Evolutionary conservation across 2,797 vertebrate genomes (phyloP).

Genomic region (Siniperca undulata): DNA sequence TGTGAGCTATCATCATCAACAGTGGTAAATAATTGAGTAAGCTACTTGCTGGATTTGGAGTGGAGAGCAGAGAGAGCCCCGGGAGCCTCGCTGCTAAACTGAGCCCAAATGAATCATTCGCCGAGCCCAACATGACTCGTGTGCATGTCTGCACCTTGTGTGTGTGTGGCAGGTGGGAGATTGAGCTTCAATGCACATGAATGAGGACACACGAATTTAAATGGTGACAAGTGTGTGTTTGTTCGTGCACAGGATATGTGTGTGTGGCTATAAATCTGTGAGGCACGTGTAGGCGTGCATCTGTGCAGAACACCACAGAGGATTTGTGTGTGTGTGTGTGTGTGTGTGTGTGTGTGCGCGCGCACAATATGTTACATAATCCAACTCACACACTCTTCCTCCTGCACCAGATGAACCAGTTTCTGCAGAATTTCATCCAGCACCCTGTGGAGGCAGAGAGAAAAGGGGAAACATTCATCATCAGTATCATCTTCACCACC

Average conservation of each 20-base stretch:
- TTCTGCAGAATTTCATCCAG: conserved; percentile 94
- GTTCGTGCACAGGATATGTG: background rate
- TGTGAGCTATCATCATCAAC: conserved; percentile 71
- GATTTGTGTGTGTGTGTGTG: conserved; percentile 27
- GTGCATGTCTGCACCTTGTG: conserved; percentile 50
- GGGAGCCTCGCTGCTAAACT: conserved; percentile 54
- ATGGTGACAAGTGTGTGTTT: conserved; percentile 26
- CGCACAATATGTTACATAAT: conserved; percentile 71
- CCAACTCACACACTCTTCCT: conserved; percentile 94
- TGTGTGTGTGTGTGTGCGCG: background rate
- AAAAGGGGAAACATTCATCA: conserved; percentile 63
- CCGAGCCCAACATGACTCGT: conserved; percentile 26
- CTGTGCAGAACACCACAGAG: conserved; percentile 48
- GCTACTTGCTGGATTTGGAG: conserved; percentile 73
- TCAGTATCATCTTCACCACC: conserved; percentile 50
- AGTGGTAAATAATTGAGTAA: conserved; percentile 75
- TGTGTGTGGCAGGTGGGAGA: conserved; percentile 55
- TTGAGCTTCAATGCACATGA: conserved; percentile 31
- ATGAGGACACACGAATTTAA: conserved; percentile 38
- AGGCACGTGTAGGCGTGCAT: conserved; percentile 58
- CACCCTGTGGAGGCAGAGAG: conserved; percentile 83
- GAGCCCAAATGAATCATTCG: conserved; percentile 66
- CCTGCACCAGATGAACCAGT: conserved; percentile 92
- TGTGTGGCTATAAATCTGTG: conserved; percentile 38
- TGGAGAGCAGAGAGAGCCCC: conserved; percentile 49